Evolutionary conservation across 2,888 invertebrate genomes (phyloP).

Genomic region (Coremacera marginata): DNA sequence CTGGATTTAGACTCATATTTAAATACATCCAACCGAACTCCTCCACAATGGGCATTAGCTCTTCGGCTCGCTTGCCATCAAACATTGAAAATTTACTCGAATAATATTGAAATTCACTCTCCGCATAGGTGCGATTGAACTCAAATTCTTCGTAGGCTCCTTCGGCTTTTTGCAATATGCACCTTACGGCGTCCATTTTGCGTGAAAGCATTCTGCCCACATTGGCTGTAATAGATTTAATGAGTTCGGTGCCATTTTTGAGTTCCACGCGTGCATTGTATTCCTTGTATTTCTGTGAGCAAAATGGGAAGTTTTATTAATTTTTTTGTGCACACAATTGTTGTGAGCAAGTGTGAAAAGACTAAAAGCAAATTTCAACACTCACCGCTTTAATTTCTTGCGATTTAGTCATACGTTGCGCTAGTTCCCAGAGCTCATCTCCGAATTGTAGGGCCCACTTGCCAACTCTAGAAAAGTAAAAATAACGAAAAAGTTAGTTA

Average conservation of each 20-base stretch:
- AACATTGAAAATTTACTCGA: constrained; percentile 84
- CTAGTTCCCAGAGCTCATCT: constrained; percentile 83
- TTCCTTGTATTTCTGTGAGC: constrained; percentile 79
- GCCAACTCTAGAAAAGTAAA: constrained; percentile 75
- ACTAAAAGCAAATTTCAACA: constrained; percentile 44
- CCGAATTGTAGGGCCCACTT: constrained; percentile 86
- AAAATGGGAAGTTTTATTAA: not conserved
- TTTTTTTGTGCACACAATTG: not conserved
- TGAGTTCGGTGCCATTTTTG: constrained; percentile 83
- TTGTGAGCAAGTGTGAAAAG: not conserved
- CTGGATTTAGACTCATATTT: constrained; percentile 74
- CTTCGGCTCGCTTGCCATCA: constrained; percentile 60
- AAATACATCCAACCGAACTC: constrained; percentile 70
- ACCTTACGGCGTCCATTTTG: constrained; percentile 91
- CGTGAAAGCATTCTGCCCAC: constrained; percentile 87
- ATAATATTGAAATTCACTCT: constrained; percentile 73
- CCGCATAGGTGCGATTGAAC: constrained; percentile 67
- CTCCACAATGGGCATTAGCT: constrained; percentile 57
- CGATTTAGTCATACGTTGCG: constrained; percentile 81
- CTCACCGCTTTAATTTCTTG: constrained; percentile 82
- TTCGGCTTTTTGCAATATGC: constrained; percentile 84
- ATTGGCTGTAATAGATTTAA: constrained; percentile 83
- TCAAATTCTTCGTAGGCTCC: constrained; percentile 75
- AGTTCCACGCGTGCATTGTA: constrained; percentile 83
- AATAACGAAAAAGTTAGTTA: not conserved